These are phyloP conservation scores for Enteromius afrohamiltoni DNA, from an alignment of 2,797 vertebrate species.

Conservation along the genomic window DNA sequence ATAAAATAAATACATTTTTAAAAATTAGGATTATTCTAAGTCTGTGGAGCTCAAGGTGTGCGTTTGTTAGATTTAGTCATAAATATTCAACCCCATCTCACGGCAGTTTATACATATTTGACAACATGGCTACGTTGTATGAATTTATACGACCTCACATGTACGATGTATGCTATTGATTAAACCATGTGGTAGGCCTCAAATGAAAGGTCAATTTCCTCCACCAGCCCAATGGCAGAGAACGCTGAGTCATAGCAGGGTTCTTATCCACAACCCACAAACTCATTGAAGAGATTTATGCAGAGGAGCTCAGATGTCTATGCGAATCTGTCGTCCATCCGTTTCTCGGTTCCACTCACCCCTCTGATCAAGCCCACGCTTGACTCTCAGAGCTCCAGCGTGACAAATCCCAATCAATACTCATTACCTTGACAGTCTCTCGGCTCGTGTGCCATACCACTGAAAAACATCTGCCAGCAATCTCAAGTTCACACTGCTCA, in stretches of 20 bases:
- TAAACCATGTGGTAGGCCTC: neutral
- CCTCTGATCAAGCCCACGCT: constrained; percentile 15
- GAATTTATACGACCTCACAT: no score
- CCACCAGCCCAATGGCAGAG: neutral
- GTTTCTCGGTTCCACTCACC: constrained; percentile 7
- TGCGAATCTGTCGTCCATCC: constrained; percentile 10
- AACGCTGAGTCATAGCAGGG: neutral
- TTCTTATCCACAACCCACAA: neutral
- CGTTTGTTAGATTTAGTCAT: no score
- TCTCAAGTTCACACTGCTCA: constrained; percentile 23
- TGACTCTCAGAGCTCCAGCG: constrained; percentile 30
- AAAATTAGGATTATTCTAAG: no score
- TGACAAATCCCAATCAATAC: constrained; percentile 53
- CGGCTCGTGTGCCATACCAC: constrained; percentile 4
- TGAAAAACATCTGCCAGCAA: constrained; percentile 41
- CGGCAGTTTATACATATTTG: no score
- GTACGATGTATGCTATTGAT: neutral
- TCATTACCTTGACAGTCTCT: constrained; percentile 48
- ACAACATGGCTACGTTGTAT: no score
- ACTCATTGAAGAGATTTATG: constrained; percentile 2
- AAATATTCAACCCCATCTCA: no score
- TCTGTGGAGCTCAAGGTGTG: no score
- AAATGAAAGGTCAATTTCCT: neutral
- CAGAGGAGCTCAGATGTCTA: neutral
- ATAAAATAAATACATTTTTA: neutral